Base-by-base conservation (phyloP, 2,113 vertebrate species). In the Carassius auratus region DNA sequence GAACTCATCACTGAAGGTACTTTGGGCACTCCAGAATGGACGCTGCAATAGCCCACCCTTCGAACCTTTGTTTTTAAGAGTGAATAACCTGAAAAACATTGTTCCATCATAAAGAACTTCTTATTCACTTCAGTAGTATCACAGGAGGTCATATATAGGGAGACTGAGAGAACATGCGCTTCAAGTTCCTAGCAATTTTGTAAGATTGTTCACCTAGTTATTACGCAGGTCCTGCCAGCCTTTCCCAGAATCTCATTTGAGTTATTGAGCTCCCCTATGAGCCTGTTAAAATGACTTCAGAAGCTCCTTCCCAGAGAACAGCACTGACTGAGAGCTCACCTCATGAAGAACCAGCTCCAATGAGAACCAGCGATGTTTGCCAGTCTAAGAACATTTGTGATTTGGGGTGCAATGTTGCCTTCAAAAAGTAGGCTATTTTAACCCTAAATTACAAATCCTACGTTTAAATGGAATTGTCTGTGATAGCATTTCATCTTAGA, bases 291-390 rank as follows among this genome's bases (percentile, higher is more conserved):
- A 62, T 80, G 57, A 80, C 38, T 80, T 80, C 13, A 42, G 17
- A 80, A 64, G 45, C 83, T 91, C 88, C 88, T 77, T 45, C 26
- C 48, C 42, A 76, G 55, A 69, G 66, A 78, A 66, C 86, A 10
- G 55, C 59, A 68, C 83, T 30, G 8, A 45, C 42, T 45, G 42
- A 9, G 21, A 78, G 30, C 8, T 21, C 50, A 4, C 74, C 26
- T 52, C 14, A 69, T 2, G 66, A 69, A 33, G 45, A 30, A 33
- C 7, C 17, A 19, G 8, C 19, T 61, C 52, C 8, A 38, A 36
- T 12, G 33, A 57, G 38, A 78, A 78, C 30, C 55, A 61, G 55
- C 9, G 0, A 33, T 21, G 26, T 19, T 57, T 12, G 8, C 42
- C 9, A 45, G 9, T 45, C 0, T 45, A 10, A 45, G 8, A 42